Conservation (phyloP, 2,888 invertebrate genomes). For the Dysmachus trigonus region DNA sequence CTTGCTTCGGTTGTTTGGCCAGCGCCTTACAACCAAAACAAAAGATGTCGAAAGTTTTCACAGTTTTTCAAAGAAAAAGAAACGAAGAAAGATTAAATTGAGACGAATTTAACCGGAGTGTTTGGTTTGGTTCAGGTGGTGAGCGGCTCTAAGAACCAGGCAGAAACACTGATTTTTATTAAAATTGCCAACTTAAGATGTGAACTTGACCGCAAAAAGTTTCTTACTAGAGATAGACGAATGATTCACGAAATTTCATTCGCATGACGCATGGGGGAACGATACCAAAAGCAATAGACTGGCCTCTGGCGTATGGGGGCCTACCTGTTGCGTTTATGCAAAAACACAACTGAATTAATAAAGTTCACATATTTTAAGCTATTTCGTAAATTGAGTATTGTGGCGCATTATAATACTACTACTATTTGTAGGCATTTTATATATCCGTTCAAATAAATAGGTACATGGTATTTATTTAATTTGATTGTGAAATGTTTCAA, state of each 20-base stretch:
- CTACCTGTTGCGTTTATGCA: not conserved
- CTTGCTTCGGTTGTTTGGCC: not conserved
- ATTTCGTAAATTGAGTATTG: not conserved
- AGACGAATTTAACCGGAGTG: not conserved
- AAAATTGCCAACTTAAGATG: not conserved
- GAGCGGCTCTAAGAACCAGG: not conserved
- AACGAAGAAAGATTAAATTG: not conserved
- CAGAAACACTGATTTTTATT: not conserved
- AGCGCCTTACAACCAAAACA: not conserved
- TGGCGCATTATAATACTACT: not conserved
- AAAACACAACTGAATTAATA: not conserved
- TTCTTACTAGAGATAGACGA: not conserved
- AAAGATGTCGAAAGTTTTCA: not conserved
- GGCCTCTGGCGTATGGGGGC: not conserved
- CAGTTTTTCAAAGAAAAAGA: not conserved
- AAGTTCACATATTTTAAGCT: conserved; percentile 7
- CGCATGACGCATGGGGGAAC: conserved; percentile 10
- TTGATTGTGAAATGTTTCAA: not conserved
- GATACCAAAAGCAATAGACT: not conserved
- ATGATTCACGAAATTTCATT: conserved; percentile 29
- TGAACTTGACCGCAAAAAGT: conserved; percentile 37
- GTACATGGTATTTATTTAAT: not conserved
- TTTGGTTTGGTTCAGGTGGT: not conserved
- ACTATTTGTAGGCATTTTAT: not conserved
- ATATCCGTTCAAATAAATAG: not conserved